Evolutionary conservation across 2,113 vertebrate species (phyloP), one percentile per base, ranked within the genome.

Genomic region (Grammomys surdaster): DNA sequence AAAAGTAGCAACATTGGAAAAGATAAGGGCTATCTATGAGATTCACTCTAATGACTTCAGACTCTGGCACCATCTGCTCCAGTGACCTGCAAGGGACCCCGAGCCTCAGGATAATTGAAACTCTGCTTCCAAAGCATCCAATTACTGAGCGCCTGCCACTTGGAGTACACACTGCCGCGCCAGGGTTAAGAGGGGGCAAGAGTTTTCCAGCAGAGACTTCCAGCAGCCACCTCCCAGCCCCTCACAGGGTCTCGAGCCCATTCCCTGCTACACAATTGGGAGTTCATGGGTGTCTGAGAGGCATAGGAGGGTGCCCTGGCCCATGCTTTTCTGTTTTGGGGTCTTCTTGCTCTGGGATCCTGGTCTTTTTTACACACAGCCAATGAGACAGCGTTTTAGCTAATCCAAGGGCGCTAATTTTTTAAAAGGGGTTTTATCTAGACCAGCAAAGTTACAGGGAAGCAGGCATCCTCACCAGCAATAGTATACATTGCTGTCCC

Each of bases 111-210:
- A 84, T 63, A 84, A 96, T 85, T 54, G 90, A 89, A 82, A 84
- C 86, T 75, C 36, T 20, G 58, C 92, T 84, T 97, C 84, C n/a
- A 43, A 89, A 92, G 54, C 91, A 93, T 73, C 86, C 63, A 51
- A 67, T 95, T 95, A 95, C 81, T 78, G 88, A 89, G 76, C 33
- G 88, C 95, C 77, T n/a, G 58, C 60, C 48, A 5, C 9, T 69
- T 69, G 63, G 43, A 86, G 84, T 24, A 69, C 40, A 85, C 63
- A 31, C 28, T 86, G 31, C 40, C 48, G 28, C 20, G 20, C 65
- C 46, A n/a, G 46, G 36, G 43, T 14, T 17, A 43, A 9, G 20
- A 48, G 16, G 43, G 16, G 54, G 88, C 84, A 86, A 86, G 63
- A 51, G 84, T 69, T 89, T 73, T 81, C 95, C 56, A 63, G 31